Percentiles rank a stretch among this genome's conserved stretches.
These are phyloP conservation scores for Falco naumanni DNA, from an alignment of 2,797 vertebrate species.

Conservation along the genomic window DNA sequence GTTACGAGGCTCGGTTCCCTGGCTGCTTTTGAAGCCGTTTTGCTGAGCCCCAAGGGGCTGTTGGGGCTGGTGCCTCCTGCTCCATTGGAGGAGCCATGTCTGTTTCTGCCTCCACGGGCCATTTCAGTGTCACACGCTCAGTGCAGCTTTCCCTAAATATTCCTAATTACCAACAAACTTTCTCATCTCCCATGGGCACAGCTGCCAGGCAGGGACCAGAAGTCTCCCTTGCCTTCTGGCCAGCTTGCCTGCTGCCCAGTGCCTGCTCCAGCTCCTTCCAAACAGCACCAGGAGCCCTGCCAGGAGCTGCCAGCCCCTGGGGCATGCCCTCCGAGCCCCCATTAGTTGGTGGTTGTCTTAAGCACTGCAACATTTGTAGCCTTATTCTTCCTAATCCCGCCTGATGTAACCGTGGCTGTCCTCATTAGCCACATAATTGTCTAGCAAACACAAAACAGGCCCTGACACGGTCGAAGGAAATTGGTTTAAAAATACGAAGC, in stretches of 20 bases:
- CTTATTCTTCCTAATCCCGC: constrained; percentile 49
- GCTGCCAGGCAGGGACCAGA: not conserved
- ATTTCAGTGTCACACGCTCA: not conserved
- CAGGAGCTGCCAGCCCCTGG: not conserved
- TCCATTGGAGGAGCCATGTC: not conserved
- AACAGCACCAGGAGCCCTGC: not conserved
- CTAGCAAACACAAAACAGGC: constrained; percentile 67
- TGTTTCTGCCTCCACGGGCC: not conserved
- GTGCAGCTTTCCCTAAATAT: not conserved
- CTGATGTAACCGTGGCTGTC: constrained; percentile 63
- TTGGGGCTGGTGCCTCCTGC: not conserved
- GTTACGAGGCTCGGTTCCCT: not conserved
- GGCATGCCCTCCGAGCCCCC: not conserved
- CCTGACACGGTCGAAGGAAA: constrained; percentile 57
- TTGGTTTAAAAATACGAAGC: constrained; percentile 63
- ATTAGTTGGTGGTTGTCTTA: constrained; percentile 51
- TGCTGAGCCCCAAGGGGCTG: rapidly evolving
- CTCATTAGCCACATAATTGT: constrained; percentile 72
- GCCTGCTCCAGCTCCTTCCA: not conserved
- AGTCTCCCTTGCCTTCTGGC: not conserved
- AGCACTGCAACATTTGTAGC: constrained; percentile 48
- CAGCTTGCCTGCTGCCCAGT: not conserved
- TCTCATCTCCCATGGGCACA: not conserved
- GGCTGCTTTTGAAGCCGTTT: not conserved
- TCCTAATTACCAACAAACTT: not conserved